These are phyloP conservation scores for Archips xylosteana DNA, from an alignment of 2,888 invertebrate genomes.

Conservation along the genomic window DNA sequence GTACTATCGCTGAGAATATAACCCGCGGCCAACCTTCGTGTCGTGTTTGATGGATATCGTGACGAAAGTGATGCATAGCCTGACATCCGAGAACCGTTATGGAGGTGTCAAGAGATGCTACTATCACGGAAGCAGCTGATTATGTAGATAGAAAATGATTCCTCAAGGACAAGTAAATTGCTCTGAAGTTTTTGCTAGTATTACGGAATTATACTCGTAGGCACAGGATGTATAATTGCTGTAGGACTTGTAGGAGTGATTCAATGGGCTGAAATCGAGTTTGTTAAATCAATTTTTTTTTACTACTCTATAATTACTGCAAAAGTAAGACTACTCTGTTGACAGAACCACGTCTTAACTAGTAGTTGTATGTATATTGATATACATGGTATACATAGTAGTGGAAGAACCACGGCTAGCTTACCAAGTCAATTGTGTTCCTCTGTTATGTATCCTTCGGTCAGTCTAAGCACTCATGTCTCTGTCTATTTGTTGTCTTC, in stretches of 20 bases:
- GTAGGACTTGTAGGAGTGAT: neutral
- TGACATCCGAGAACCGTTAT: slow-evolving; percentile 40
- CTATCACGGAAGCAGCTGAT: slow-evolving; percentile 18
- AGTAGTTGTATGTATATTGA: too few species aligned
- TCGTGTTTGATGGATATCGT: slow-evolving; percentile 56
- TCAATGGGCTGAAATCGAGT: neutral
- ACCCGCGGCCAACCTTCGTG: slow-evolving; percentile 44
- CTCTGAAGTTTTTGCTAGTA: neutral
- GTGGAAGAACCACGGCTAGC: too few species aligned
- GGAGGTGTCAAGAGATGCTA: slow-evolving; percentile 30
- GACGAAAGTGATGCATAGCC: slow-evolving; percentile 57
- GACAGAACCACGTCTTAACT: too few species aligned
- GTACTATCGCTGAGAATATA: slow-evolving; percentile 46
- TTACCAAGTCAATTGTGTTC: too few species aligned
- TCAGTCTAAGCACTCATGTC: too few species aligned
- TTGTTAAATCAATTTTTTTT: neutral
- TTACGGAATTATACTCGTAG: neutral
- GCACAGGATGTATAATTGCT: too few species aligned
- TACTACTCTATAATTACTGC: too few species aligned
- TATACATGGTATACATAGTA: too few species aligned
- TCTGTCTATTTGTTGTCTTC: too few species aligned
- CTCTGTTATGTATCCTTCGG: too few species aligned
- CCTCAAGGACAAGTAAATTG: neutral
- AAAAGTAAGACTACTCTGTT: too few species aligned
- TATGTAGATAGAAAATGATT: neutral